A percentile compares a stretch with the other conserved stretches of the same genome.
Evolutionary conservation across 2,113 vertebrate species (phyloP).

Genomic region (Anthoscopus minutus): DNA sequence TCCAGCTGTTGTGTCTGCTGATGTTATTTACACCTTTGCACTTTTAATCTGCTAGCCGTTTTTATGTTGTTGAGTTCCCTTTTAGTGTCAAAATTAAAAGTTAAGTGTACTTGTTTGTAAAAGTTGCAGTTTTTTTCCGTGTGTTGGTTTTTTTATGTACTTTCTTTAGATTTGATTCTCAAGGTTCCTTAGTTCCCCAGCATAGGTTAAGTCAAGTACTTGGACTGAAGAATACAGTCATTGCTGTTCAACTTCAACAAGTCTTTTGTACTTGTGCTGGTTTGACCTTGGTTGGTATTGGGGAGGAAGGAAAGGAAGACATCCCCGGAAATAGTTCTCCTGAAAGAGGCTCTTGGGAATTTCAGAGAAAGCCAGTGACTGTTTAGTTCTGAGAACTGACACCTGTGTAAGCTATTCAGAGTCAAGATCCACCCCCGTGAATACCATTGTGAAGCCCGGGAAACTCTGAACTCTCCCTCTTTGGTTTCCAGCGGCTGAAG

Average conservation of each 20-base stretch:
- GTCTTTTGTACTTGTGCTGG: too few species aligned
- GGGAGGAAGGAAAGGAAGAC: too few species aligned
- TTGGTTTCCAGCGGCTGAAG: too few species aligned
- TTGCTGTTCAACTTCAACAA: background rate
- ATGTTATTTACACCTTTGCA: background rate
- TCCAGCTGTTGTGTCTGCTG: background rate
- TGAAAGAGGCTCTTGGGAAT: too few species aligned
- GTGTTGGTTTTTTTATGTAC: background rate
- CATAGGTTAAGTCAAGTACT: background rate
- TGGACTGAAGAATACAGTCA: background rate
- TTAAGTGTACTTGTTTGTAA: background rate
- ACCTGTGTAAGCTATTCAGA: too few species aligned
- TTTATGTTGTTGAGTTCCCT: background rate
- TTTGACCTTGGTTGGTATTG: too few species aligned
- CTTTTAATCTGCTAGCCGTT: background rate
- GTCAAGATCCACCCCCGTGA: too few species aligned
- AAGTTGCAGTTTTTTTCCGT: background rate
- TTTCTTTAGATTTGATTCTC: background rate
- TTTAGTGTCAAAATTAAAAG: background rate
- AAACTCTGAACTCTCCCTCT: too few species aligned
- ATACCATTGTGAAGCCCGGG: too few species aligned
- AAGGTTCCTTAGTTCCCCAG: background rate
- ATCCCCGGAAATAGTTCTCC: too few species aligned
- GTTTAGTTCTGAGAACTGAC: too few species aligned
- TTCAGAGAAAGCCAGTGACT: too few species aligned